Base-by-base conservation (phyloP, 2,797 vertebrate species). In the Melanogrammus aeglefinus region DNA sequence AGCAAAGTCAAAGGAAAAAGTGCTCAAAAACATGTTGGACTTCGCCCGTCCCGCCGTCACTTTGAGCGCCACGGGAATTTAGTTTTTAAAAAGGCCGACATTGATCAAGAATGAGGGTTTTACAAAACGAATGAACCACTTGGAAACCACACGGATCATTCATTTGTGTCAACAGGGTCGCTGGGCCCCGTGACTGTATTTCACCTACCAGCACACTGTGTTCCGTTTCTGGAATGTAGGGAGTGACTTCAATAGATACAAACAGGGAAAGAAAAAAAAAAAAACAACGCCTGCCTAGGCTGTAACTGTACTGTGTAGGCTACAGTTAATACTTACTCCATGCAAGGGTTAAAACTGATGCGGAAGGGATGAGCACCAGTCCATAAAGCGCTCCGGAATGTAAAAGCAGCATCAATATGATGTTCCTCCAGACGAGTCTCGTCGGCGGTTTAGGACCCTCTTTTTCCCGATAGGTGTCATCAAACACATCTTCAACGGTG, bases 381-480 rank as follows among this genome's bases (percentile, higher is more conserved):
- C 94, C 95, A 0, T 97, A 94, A 1, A 97, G 1, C 41, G 92
- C 96, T 35, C 91, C 94, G 9, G 88, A 0, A 79, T 99, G 97
- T 73, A 99, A 90, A 24, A 96, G n/a, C 44, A 18, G 9, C 97
- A 99, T 98, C 76, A 96, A 85, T 70, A 97, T 89, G 86, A 99
- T 96, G 84, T 99, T 99, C 88, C 95, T 96, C 98, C 98, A 99
- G 72, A 98, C 97, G 0, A 96, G 94, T n/a, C 47, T 78, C 38
- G 24, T 47, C 0, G 94, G 91, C 4, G 95, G 94, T 78, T 89
- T 95, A 0, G 95, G 94, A 16, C 95, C 96, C 21, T 92, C 91
- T 79, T 95, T 95, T 76, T 97, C 95, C 79, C 1, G 85, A 77
- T 97, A 97, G 73, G 90, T 95, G 79, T 95, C 94, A 86, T 99